Base-by-base conservation (phyloP, 1,140 invertebrate species). In the Myzus persicae region DNA sequence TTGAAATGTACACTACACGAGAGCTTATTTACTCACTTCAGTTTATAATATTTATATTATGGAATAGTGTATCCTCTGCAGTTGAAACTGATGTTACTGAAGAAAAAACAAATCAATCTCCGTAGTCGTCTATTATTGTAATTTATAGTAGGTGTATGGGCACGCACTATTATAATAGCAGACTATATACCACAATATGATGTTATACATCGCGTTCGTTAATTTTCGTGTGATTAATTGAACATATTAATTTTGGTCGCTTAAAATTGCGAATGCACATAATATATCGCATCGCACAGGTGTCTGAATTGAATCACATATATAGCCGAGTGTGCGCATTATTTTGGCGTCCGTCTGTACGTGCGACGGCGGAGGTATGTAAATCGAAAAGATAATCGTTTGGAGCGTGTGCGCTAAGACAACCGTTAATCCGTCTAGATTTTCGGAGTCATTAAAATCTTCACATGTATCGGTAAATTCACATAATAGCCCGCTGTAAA, bases 371-470 rank as follows among this genome's bases (percentile, higher is more conserved):
- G 20, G 48, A 51, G 48, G 76, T 24, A 24, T 38, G 7, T 82
- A 40, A 26, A 84, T 40, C 40, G 82, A 84, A 40, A 24, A 36
- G 24, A 89, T 51, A 51, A 51, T 89, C 46, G 46, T 48, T 48
- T 5, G 6, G 6, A 44, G 31, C 20, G 84, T 44, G 26, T 14
- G n/a, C 24, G n/a, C 24, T 84, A 51, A 51, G 36, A 89, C 22
- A 51, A 89, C 87, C 44, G 44, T 87, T 87, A 87, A 51, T 22
- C 7, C 20, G 46, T 89, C 20, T 51, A 7, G 46, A 38, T 89
- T 51, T 51, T 89, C 46, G 36, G 20, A 51, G 87, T 51, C 44
- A 89, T 89, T 89, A 48, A 51, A 89, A 87, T 42, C 44, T n/a
- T 87, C 18, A 31, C 36, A 6, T 31, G 6, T 88, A 38, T 89